These are phyloP conservation scores for Epicauta chinensis DNA, from an alignment of 1,140 invertebrate genomes.

Conservation along the genomic window DNA sequence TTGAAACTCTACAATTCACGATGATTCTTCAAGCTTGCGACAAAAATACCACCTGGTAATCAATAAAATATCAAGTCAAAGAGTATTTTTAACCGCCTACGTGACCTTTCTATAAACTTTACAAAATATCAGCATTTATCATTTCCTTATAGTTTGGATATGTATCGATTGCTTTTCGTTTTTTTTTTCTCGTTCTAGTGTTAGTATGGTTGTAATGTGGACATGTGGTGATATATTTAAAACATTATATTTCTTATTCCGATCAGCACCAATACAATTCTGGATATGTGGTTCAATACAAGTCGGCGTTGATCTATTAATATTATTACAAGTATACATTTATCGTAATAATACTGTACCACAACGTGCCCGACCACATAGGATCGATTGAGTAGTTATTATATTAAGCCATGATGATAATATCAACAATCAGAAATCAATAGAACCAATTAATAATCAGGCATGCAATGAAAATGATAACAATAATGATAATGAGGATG, in stretches of 20 bases:
- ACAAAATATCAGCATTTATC: no score
- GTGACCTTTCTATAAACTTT: no score
- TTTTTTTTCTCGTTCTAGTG: conserved; percentile 44
- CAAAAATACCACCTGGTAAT: no score
- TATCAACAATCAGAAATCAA: conserved; percentile 20
- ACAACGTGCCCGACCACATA: conserved; percentile 44
- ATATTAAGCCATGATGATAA: conserved; percentile 38
- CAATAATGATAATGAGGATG: neutral
- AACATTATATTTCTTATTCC: conserved; percentile 89
- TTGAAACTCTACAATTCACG: neutral
- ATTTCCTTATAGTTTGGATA: no score
- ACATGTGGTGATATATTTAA: conserved; percentile 93
- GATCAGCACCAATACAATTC: conserved; percentile 89
- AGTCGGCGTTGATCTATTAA: conserved; percentile 55
- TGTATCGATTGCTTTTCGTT: neutral
- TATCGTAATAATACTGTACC: conserved; percentile 58
- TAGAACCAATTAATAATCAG: conserved; percentile 15
- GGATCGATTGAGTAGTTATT: conserved; percentile 55
- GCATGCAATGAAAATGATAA: conserved; percentile 11
- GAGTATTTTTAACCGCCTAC: no score
- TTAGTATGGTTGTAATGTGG: conserved; percentile 96
- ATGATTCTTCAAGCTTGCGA: neutral
- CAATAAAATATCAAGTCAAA: no score
- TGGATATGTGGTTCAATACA: conserved; percentile 92
- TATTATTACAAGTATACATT: conserved; percentile 55